phyloP scores from a whole-genome alignment of 2,113 vertebrate species.

The Corythaixoides concolor region DNA sequence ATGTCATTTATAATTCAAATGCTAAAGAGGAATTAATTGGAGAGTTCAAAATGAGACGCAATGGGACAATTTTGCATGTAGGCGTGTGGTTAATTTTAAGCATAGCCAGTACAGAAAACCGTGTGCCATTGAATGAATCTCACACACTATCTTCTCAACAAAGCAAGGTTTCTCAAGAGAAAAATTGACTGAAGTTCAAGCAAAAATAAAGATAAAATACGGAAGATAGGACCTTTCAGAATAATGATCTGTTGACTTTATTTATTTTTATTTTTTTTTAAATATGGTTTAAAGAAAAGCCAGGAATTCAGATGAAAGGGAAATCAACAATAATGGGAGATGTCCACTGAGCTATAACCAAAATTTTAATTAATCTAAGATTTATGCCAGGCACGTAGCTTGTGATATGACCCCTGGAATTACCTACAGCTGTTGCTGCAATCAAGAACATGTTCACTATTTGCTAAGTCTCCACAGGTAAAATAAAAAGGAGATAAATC shows the following conservation, averaged over 20 bases:
- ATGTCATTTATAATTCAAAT: not conserved
- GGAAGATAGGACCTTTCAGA: not conserved
- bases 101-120: not conserved
- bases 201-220: slow-evolving; percentile 13
- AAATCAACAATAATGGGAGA: slow-evolving; percentile 42
- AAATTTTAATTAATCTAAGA: slow-evolving; percentile 67
- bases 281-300: not conserved
- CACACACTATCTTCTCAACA: not conserved
- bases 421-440: slow-evolving; percentile 55
- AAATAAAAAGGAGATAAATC: slow-evolving; percentile 51
- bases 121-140: not conserved
- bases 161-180: not conserved
- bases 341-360: slow-evolving; percentile 36
- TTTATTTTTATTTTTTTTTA: not conserved
- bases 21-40: not conserved
- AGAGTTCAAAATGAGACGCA: not conserved
- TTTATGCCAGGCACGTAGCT: slow-evolving; percentile 44
- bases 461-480: slow-evolving; percentile 9
- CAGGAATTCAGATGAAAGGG: not conserved
- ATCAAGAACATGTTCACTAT: slow-evolving; percentile 37
- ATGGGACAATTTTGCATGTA: not conserved
- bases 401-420: slow-evolving; percentile 63
- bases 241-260: not conserved
- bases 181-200: not conserved
- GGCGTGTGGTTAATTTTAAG: not conserved